Evolutionary conservation across 1,140 invertebrate genomes (phyloP).

Genomic region (Acromyrmex charruanus): DNA sequence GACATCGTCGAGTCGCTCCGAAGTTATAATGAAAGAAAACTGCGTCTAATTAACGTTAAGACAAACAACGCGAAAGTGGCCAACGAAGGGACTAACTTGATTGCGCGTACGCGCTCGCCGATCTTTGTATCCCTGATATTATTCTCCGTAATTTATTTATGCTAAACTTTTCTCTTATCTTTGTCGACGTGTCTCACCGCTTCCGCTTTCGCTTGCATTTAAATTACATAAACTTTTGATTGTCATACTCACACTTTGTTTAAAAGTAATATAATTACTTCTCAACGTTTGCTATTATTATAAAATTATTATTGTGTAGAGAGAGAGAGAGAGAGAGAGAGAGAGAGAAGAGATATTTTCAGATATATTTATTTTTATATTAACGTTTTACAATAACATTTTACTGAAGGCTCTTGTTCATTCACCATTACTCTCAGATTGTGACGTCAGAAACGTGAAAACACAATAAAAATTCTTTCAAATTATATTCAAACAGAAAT

Average conservation of each 20-base stretch:
- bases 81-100: slow-evolving; percentile 31
- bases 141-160: slow-evolving; percentile 51
- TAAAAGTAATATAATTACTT: background rate
- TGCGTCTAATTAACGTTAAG: slow-evolving; percentile 73
- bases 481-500: too few species aligned
- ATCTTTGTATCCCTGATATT: slow-evolving; percentile 33
- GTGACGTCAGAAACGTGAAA: too few species aligned
- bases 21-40: slow-evolving; percentile 72
- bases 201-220: background rate
- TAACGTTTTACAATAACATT: background rate
- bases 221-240: slow-evolving; percentile 4
- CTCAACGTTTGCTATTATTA: background rate
- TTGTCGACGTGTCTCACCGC: background rate
- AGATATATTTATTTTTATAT: background rate
- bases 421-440: too few species aligned
- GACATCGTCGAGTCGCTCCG: slow-evolving; percentile 43
- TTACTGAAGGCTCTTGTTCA: background rate
- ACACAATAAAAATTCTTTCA: too few species aligned
- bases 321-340: too few species aligned
- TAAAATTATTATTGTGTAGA: too few species aligned
- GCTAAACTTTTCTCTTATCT: slow-evolving; percentile 46
- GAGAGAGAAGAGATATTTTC: background rate
- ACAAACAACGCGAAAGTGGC: slow-evolving; percentile 64
- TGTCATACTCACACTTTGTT: background rate
- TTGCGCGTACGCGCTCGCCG: slow-evolving; percentile 24